These are phyloP conservation scores for Mesoligia furuncula DNA, from an alignment of 2,888 invertebrate species.

Conservation along the genomic window DNA sequence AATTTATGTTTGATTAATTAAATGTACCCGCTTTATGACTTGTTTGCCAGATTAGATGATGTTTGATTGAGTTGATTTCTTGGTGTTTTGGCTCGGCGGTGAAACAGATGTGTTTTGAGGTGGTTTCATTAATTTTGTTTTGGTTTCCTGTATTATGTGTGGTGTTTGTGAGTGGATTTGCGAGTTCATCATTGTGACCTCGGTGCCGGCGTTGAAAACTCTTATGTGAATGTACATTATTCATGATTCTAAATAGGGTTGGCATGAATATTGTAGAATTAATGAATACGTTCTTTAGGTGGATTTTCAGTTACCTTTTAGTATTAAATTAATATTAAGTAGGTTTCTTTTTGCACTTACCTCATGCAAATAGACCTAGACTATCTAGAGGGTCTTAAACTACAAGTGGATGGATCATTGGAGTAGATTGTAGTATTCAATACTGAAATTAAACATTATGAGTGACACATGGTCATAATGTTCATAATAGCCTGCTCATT, in stretches of 20 bases:
- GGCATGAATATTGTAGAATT: neutral
- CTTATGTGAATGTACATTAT: conserved; percentile 1
- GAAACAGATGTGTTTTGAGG: conserved; percentile 32
- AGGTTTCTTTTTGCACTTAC: neutral
- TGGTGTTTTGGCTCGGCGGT: conserved; percentile 32
- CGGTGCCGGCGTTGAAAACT: conserved; percentile 12
- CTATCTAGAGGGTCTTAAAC: neutral
- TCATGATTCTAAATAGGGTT: conserved; percentile 6
- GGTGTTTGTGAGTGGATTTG: conserved; percentile 25
- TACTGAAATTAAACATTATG: neutral
- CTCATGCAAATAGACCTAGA: neutral
- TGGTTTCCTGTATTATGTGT: conserved; percentile 12
- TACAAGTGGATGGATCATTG: neutral
- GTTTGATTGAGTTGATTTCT: conserved; percentile 60
- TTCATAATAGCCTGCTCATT: no score
- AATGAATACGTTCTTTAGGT: neutral
- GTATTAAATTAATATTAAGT: neutral
- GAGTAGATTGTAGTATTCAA: neutral
- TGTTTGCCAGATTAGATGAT: conserved; percentile 60
- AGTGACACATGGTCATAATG: neutral
- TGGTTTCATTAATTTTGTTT: conserved; percentile 46
- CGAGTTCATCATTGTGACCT: conserved; percentile 16
- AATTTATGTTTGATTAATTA: conserved; percentile 65
- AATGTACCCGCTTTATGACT: conserved; percentile 60
- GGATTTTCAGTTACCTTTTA: neutral